A percentile compares a stretch with the other conserved stretches of the same genome.
Evolutionary conservation across 2,797 vertebrate species (phyloP).

Genomic region (Clangula hyemalis): DNA sequence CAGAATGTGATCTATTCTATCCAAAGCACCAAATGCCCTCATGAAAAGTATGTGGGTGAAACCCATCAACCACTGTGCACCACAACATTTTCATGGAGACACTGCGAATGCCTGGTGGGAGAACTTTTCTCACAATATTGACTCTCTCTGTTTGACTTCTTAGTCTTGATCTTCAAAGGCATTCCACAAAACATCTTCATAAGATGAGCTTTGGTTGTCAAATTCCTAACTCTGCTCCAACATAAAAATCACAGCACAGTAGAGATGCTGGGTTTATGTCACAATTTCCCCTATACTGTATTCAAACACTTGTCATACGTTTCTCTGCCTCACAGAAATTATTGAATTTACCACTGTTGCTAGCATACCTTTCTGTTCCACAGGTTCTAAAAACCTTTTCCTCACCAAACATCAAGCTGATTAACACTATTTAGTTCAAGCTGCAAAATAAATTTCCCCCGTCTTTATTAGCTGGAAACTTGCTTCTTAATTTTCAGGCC

Average conservation of each 20-base stretch:
- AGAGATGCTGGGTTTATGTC: neutral
- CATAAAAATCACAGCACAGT: neutral
- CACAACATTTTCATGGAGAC: neutral
- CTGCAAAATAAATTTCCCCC: neutral
- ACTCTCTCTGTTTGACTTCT: slow-evolving; percentile 32
- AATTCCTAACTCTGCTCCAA: slow-evolving; percentile 9
- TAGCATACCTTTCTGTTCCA: neutral
- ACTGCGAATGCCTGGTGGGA: neutral
- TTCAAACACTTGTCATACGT: neutral
- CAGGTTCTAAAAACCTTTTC: neutral
- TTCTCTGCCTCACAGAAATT: neutral
- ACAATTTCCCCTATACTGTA: neutral
- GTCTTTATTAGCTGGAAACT: slow-evolving; percentile 1
- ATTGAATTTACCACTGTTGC: neutral
- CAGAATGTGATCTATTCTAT: slow-evolving; percentile 52
- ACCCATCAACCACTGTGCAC: neutral
- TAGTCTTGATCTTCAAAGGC: slow-evolving; percentile 67
- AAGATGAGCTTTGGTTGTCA: slow-evolving; percentile 41
- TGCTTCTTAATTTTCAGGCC: slow-evolving; percentile 7
- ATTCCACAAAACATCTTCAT: slow-evolving; percentile 60
- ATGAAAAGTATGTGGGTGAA: slow-evolving; percentile 58
- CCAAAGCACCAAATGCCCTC: slow-evolving; percentile 44
- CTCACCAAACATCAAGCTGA: neutral
- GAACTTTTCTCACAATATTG: slow-evolving; percentile 14
- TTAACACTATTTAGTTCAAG: neutral